Evolutionary conservation across 2,113 vertebrate genomes (phyloP).

Genomic region (Uropsilus gracilis): DNA sequence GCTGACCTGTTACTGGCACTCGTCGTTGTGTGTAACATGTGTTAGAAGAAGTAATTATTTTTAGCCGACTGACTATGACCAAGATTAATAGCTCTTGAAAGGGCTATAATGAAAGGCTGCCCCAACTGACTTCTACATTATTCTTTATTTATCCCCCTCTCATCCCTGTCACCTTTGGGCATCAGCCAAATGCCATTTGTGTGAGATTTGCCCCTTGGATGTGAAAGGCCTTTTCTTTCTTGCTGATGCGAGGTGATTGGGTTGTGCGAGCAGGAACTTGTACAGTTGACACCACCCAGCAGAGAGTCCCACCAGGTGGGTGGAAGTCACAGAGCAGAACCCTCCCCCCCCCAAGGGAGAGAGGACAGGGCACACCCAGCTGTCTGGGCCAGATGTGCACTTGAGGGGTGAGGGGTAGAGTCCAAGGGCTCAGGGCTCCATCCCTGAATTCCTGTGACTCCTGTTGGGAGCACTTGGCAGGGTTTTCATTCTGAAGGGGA

Average conservation of each 20-base stretch:
- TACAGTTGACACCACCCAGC: constrained; percentile 62
- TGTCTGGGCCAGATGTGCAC: neutral
- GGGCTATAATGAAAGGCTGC: constrained; percentile 94
- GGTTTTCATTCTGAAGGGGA: neutral
- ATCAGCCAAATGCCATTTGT: constrained; percentile 92
- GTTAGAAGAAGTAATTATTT: constrained; percentile 95
- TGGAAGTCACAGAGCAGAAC: neutral
- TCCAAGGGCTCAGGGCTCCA: neutral
- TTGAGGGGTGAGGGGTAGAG: neutral
- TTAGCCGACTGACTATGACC: constrained; percentile 91
- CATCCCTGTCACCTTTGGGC: constrained; percentile 94
- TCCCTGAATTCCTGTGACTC: neutral
- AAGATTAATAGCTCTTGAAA: constrained; percentile 97
- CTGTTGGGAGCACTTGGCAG: neutral
- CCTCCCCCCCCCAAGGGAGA: neutral
- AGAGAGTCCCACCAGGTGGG: constrained; percentile 17
- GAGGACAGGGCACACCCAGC: neutral
- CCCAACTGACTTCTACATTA: constrained; percentile 93
- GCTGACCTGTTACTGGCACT: constrained; percentile 88
- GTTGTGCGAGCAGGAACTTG: constrained; percentile 62
- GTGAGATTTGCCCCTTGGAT: constrained; percentile 82
- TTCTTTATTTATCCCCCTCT: constrained; percentile 93
- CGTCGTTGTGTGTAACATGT: constrained; percentile 90
- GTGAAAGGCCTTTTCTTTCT: constrained; percentile 85
- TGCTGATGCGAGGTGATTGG: constrained; percentile 75